phyloP scores from a whole-genome alignment of 1,140 invertebrate genomes.

The Brachionus paranguensis region DNA sequence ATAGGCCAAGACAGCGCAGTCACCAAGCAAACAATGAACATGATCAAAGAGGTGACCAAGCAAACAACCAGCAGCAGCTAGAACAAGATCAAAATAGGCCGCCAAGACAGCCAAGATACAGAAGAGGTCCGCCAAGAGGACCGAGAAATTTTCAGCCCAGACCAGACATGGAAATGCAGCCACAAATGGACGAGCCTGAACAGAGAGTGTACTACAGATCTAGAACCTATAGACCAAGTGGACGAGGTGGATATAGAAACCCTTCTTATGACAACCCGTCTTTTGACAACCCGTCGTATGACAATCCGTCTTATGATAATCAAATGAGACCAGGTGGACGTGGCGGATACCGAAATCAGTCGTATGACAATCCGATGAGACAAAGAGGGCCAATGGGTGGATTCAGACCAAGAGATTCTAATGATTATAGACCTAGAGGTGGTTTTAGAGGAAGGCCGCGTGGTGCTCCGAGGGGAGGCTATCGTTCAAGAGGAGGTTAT shows the following conservation, averaged over 20 bases:
- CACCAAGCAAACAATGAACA: not conserved
- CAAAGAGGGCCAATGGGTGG: not conserved
- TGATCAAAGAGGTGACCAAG: not conserved
- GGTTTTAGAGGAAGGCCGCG: not conserved
- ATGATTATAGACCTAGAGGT: not conserved
- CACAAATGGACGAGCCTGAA: not conserved
- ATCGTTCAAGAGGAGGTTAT: conserved; percentile 10
- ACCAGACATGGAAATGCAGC: not conserved
- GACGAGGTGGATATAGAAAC: not conserved
- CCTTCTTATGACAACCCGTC: not conserved
- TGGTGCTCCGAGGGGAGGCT: not conserved
- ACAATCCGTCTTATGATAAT: not conserved
- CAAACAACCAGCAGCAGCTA: not conserved
- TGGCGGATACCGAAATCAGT: not conserved
- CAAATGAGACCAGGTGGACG: not conserved
- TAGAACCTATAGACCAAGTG: conserved; percentile 21
- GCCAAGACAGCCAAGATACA: not conserved
- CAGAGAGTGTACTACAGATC: not conserved
- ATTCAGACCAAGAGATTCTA: not conserved
- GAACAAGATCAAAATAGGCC: not conserved
- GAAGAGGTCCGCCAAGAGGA: not conserved
- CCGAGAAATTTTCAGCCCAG: conserved; percentile 5
- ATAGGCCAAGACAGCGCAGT: not conserved
- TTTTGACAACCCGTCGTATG: not conserved
- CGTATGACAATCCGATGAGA: not conserved